Evolutionary conservation across 2,113 vertebrate genomes (phyloP), one percentile per base, ranked within the genome.

Genomic region (Chionis minor): DNA sequence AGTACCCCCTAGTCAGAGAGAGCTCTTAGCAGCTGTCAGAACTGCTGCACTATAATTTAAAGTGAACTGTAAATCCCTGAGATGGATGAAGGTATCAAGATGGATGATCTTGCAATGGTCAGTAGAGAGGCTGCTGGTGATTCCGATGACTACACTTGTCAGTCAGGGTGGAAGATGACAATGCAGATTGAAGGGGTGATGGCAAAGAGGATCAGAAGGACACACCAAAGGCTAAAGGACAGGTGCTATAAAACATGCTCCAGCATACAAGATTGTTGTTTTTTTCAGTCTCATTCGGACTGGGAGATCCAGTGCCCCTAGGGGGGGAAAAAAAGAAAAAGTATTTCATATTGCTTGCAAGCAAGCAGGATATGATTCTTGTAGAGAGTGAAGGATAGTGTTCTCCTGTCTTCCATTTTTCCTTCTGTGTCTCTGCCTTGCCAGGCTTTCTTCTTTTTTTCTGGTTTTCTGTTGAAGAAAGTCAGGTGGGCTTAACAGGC

Each of bases 51-150:
- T 86, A 9, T 42, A 92, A 91, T 85, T 94, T 85, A 87, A 95
- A 96, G 65, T 62, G 42, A 97, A 82, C 42, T 55, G 45, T 85
- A 94, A 96, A 95, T 75, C 81, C 35, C 54, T 73, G 89, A 91
- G 78, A 91, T 69, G 86, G 77, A 89, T 89, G 89, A 89, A 91
- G n/a, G 33, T 58, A 89, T 82, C 45, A 62, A 61, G 86, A 91
- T 85, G 66, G 73, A 72, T 89, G 86, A 61, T 92, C 59, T 28
- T 72, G 49, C 62, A 80, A 33, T 67, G 91, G 92, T 70, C 91
- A 94, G 54, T 23, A 80, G 66, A 81, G 79, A 83, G 45, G 40
- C 44, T 92, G 66, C 28, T 77, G 62, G 71, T 80, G 78, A 86
- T 65, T 87, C 65, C 70, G 81, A 3, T 45, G 30, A 32, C 65